These are phyloP conservation scores for Phoronis australis DNA, from an alignment of 2,888 invertebrate genomes.

Conservation along the genomic window DNA sequence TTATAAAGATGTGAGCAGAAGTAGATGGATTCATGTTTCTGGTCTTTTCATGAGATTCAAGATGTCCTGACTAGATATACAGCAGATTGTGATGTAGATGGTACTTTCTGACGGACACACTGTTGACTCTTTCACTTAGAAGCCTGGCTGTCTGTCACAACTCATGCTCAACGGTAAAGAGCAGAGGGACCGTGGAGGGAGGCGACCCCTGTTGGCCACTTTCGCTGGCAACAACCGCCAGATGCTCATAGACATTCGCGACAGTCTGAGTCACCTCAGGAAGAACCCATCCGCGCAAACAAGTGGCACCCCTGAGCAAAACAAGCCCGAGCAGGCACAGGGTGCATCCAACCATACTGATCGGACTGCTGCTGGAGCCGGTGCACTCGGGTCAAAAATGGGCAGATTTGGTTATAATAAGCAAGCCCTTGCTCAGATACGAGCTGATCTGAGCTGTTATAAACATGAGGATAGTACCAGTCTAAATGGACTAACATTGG, in stretches of 20 bases:
- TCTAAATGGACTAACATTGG: constrained; percentile 9
- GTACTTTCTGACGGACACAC: too few relatives aligned
- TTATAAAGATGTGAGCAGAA: too few relatives aligned
- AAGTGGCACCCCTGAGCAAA: constrained; percentile 3
- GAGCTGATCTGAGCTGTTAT: constrained; percentile 75
- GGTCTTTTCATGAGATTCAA: too few relatives aligned
- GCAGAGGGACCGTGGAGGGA: constrained; percentile 13
- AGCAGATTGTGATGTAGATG: too few relatives aligned
- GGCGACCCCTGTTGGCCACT: constrained; percentile 28
- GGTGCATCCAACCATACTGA: constrained; percentile 23
- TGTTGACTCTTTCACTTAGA: too few relatives aligned
- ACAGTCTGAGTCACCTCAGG: constrained; percentile 34
- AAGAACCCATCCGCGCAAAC: constrained; percentile 15
- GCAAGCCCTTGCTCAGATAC: constrained; percentile 80
- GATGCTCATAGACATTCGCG: constrained; percentile 38
- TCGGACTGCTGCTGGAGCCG: constrained; percentile 7
- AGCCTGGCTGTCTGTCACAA: too few relatives aligned
- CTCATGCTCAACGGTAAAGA: constrained; percentile 12
- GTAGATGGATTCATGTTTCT: too few relatives aligned
- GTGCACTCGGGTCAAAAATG: not conserved
- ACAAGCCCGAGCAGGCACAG: constrained; percentile 18
- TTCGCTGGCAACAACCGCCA: constrained; percentile 35
- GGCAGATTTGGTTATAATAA: constrained; percentile 62
- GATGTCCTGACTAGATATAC: too few relatives aligned
- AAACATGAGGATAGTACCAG: constrained; percentile 58